A percentile compares a stretch with the other conserved stretches of the same genome.
Conservation (phyloP, 2,888 invertebrate species). For the Diarsia brunnea region DNA sequence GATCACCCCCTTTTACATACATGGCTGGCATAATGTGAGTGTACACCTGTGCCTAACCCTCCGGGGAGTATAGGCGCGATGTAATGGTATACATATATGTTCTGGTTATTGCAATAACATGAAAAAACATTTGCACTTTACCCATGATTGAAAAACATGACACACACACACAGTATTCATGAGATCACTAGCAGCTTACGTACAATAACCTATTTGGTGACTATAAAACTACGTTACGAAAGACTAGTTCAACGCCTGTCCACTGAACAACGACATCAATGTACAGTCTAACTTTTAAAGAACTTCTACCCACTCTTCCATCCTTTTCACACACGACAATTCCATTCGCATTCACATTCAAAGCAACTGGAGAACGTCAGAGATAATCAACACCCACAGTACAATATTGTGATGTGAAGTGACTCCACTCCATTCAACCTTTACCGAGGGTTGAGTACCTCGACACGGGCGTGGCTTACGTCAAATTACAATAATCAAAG, state of each 20-base stretch:
- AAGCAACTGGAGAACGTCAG: constrained; percentile 42
- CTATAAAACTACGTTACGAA: not conserved
- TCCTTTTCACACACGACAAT: constrained; percentile 38
- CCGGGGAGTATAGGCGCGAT: too few relatives aligned
- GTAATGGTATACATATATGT: too few relatives aligned
- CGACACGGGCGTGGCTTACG: constrained; percentile 55
- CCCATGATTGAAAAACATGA: too few relatives aligned
- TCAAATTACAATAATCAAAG: constrained; percentile 68
- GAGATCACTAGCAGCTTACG: not conserved
- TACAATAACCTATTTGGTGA: not conserved
- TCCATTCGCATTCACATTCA: constrained; percentile 46
- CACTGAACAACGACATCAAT: not conserved
- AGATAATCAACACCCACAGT: constrained; percentile 59
- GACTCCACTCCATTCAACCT: constrained; percentile 57
- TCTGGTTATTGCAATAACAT: not conserved
- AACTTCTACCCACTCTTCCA: constrained; percentile 29
- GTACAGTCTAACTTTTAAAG: constrained; percentile 32
- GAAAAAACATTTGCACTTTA: not conserved
- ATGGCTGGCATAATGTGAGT: too few relatives aligned
- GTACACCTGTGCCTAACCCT: too few relatives aligned
- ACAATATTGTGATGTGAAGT: constrained; percentile 59
- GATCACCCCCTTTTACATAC: too few relatives aligned
- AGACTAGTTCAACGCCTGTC: not conserved
- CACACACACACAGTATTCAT: not conserved
- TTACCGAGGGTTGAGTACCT: constrained; percentile 46